Evolutionary conservation across 2,113 vertebrate species (phyloP).

Genomic region (Castor canadensis): DNA sequence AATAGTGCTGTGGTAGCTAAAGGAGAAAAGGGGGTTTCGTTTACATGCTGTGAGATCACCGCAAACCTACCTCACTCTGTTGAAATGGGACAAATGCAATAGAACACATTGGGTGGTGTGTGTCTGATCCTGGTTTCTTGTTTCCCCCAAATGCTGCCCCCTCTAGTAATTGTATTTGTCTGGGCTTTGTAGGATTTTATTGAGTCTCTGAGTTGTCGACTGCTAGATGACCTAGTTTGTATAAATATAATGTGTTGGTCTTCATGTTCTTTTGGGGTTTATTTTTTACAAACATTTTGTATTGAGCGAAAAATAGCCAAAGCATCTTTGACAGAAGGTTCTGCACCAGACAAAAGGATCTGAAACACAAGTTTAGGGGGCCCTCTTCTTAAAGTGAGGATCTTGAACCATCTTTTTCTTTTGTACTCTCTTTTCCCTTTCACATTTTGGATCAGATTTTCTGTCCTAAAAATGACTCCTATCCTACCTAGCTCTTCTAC

Average conservation of each 20-base stretch:
- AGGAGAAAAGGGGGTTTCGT: constrained; percentile 51
- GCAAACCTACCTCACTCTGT: constrained; percentile 80
- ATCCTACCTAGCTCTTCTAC: not conserved
- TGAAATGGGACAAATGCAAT: constrained; percentile 85
- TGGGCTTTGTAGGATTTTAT: constrained; percentile 71
- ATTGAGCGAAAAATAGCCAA: constrained; percentile 78
- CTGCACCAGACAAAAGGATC: constrained; percentile 68
- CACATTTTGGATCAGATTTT: not conserved
- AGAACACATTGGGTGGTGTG: constrained; percentile 74
- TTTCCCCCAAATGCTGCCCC: constrained; percentile 67
- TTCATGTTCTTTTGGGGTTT: constrained; percentile 79
- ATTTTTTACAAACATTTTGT: constrained; percentile 84
- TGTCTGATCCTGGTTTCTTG: constrained; percentile 67
- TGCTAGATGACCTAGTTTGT: constrained; percentile 80
- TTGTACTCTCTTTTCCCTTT: constrained; percentile 2
- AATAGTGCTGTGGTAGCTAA: constrained; percentile 64
- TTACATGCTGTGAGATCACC: constrained; percentile 65
- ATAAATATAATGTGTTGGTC: constrained; percentile 82
- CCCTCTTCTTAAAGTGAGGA: constrained; percentile 16
- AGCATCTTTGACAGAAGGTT: constrained; percentile 76
- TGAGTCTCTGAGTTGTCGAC: constrained; percentile 72
- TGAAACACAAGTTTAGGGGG: constrained; percentile 55
- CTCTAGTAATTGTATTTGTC: constrained; percentile 72
- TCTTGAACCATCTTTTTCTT: constrained; percentile 33
- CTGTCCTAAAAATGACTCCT: not conserved